Evolutionary conservation across 2,797 vertebrate species (phyloP), one percentile per base, ranked within the genome.

Genomic region (Falco berigora): DNA sequence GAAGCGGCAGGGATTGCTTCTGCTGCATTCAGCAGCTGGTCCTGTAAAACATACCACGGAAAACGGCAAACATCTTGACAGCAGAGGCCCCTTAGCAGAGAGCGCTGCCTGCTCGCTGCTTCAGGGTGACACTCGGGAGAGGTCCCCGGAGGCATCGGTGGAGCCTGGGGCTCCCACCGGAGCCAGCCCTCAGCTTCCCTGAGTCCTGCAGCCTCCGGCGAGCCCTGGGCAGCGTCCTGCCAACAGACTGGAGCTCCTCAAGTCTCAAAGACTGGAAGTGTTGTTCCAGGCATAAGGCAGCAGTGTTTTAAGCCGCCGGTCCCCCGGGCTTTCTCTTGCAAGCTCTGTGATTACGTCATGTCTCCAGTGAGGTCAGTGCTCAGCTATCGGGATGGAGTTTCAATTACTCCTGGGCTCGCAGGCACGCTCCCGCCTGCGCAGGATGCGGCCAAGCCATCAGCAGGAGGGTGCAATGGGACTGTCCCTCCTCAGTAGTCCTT

Each of bases 281-380:
- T 96, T 97, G 97, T 97, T 97, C 93, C 81, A 73, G 27, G 77
- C 80, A 97, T 92, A 97, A 97, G 87, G 96, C 94, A 96, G 91
- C 92, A 96, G 92, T 94, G 91, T 96, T 97, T 71, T 21, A 49
- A 86, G 89, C 96, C 2, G 11, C 59, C 0, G 0, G 56, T 79
- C 96, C 93, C 94, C n/a, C 5, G 78, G 83, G 92, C 24, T 86
- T 84, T 94, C 72, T 42, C 85, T 72, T 10, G 0, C 1, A 27
- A 94, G 86, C 76, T 59, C 62, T 12, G 38, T 42, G 86, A 76
- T 94, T 85, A 96, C 58, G 36, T 97, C 97, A 95, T 55, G 85
- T 92, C 95, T 97, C 95, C 94, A 80, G 94, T 94, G 94, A 95
- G 93, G 87, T 94, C 88, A 96, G 90, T 24, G 0, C 59, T 90